Conservation (phyloP, 2,888 invertebrate genomes). For the Leucania comma region DNA sequence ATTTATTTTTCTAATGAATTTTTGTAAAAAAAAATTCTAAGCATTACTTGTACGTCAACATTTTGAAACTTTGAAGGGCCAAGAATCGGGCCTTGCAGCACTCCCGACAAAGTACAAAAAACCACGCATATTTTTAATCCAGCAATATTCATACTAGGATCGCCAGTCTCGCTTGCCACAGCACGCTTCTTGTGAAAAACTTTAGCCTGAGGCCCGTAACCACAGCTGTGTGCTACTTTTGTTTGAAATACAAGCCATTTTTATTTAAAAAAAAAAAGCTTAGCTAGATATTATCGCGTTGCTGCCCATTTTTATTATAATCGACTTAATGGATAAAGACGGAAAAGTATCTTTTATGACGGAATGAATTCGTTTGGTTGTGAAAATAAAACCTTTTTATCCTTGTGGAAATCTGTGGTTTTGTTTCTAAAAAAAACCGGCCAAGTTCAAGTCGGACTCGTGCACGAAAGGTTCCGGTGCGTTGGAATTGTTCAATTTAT, state of each 20-base stretch:
- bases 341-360: background rate
- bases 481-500: no score
- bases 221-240: constrained; percentile 59
- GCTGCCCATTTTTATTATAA: constrained; percentile 23
- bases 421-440: no score
- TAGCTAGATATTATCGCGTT: constrained; percentile 37
- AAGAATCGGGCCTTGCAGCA: constrained; percentile 19
- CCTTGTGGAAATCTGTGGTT: no score
- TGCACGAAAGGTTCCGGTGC: no score
- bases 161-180: constrained; percentile 41
- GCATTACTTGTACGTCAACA: background rate
- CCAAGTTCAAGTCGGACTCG: no score
- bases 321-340: constrained; percentile 24
- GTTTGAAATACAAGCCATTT: constrained; percentile 56
- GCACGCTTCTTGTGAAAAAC: constrained; percentile 54
- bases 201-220: constrained; percentile 44
- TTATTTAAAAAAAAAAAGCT: constrained; percentile 35
- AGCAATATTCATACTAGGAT: constrained; percentile 31
- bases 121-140: constrained; percentile 21
- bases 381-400: background rate
- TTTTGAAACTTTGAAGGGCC: background rate
- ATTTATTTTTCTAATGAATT: no score
- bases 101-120: constrained; percentile 9
- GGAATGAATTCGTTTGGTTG: background rate
- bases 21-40: no score